These are phyloP conservation scores for Oreochromis grahami DNA, from an alignment of 2,797 vertebrate species.

Conservation along the genomic window DNA sequence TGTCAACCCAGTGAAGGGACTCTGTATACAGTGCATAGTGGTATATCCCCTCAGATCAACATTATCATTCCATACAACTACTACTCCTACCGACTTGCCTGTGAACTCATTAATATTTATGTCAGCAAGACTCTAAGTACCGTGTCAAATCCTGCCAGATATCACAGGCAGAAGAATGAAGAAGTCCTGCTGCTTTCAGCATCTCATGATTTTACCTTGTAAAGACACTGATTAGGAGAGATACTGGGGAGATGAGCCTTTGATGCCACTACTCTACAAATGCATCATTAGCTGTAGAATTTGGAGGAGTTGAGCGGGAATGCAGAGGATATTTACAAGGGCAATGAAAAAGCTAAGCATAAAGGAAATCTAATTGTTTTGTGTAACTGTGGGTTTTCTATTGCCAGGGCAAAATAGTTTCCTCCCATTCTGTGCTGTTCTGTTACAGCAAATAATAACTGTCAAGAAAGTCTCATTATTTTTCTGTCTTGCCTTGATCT, in stretches of 20 bases:
- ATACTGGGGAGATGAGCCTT: not conserved
- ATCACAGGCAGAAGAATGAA: not conserved
- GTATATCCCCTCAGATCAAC: not conserved
- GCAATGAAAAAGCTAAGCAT: not conserved
- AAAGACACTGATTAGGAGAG: not conserved
- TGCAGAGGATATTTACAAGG: not conserved
- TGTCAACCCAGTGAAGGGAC: not conserved
- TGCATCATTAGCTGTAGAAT: not conserved
- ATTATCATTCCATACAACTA: not conserved
- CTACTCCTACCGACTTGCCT: not conserved
- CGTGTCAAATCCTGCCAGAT: not conserved
- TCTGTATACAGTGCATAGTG: not conserved
- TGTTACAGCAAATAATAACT: not conserved
- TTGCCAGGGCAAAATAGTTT: not conserved
- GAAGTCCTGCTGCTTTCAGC: not conserved
- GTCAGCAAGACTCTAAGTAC: not conserved
- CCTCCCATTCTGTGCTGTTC: not conserved
- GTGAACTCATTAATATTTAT: not conserved
- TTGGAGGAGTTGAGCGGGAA: not conserved
- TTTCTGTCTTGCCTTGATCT: not conserved
- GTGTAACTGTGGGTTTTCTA: not conserved
- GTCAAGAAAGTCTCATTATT: not conserved
- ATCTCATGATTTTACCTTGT: not conserved
- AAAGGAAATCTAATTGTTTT: not conserved
- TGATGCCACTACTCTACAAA: not conserved